These are phyloP conservation scores for Odontomyia ornata DNA, from an alignment of 2,888 invertebrate genomes.

Conservation along the genomic window DNA sequence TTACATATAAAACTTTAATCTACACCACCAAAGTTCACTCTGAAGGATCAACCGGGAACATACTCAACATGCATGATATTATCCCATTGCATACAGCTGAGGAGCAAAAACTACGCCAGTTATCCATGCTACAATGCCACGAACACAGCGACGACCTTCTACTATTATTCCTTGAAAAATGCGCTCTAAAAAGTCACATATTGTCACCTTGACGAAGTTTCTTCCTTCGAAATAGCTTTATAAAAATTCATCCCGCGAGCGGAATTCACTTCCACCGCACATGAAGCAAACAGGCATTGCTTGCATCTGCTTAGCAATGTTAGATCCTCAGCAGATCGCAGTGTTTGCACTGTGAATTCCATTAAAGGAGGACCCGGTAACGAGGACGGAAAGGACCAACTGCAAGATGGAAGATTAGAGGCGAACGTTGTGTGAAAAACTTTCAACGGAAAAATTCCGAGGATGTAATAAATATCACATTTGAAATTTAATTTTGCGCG, in stretches of 20 bases:
- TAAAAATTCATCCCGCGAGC: background rate
- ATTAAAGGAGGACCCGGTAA: background rate
- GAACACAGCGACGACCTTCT: background rate
- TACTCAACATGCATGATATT: background rate
- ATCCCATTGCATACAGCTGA: constrained; percentile 1
- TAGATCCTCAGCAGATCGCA: background rate
- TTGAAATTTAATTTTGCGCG: constrained; percentile 36
- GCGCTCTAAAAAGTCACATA: constrained; percentile 13
- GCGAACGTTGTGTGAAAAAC: background rate
- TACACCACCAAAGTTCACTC: background rate
- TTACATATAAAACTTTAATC: constrained; percentile 16
- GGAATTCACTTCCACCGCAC: background rate
- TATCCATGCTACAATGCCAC: constrained; percentile 6
- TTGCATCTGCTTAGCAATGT: background rate
- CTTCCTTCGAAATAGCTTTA: constrained; percentile 3
- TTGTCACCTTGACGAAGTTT: constrained; percentile 37
- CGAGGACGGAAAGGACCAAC: background rate
- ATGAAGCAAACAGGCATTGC: background rate
- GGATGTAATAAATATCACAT: constrained; percentile 39
- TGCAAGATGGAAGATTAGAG: constrained; percentile 3
- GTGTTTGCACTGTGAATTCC: background rate
- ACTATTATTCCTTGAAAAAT: constrained; percentile 2
- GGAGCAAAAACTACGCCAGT: background rate
- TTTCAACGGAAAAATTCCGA: background rate
- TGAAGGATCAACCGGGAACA: background rate